phyloP scores from a whole-genome alignment of 2,113 vertebrate genomes.

The Scalopus aquaticus region DNA sequence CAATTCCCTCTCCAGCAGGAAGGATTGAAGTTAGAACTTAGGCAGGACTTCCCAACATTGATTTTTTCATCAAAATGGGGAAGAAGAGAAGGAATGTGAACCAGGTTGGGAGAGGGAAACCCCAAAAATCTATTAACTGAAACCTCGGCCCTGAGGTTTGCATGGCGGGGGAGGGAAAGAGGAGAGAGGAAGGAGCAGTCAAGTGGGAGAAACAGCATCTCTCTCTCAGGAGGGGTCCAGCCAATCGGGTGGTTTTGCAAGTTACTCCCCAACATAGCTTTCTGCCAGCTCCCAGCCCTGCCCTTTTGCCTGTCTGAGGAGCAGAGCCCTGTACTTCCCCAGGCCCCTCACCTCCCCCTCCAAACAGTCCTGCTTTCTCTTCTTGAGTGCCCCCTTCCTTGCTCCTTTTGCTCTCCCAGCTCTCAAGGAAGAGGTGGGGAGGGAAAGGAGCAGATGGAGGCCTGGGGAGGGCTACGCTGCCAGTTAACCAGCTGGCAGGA shows the following conservation, averaged over 20 bases:
- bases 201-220: background rate
- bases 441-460: background rate
- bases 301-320: background rate
- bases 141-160: background rate
- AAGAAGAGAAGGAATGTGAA: constrained; percentile 4
- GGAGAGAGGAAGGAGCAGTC: background rate
- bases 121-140: background rate
- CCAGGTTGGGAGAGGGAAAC: background rate
- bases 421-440: background rate
- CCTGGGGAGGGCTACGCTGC: background rate
- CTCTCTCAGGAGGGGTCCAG: background rate
- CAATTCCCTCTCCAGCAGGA: background rate
- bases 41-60: constrained; percentile 25
- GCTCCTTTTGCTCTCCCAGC: background rate
- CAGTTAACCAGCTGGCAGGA: background rate
- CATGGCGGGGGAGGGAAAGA: no score
- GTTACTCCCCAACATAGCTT: background rate
- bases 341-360: background rate
- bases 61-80: background rate
- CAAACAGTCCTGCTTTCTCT: background rate
- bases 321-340: background rate
- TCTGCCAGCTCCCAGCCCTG: background rate
- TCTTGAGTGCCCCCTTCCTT: background rate
- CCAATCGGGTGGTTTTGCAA: background rate
- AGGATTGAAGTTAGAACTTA: background rate